Evolutionary conservation across 2,888 invertebrate genomes (phyloP).

Genomic region (Leptothorax acervorum): DNA sequence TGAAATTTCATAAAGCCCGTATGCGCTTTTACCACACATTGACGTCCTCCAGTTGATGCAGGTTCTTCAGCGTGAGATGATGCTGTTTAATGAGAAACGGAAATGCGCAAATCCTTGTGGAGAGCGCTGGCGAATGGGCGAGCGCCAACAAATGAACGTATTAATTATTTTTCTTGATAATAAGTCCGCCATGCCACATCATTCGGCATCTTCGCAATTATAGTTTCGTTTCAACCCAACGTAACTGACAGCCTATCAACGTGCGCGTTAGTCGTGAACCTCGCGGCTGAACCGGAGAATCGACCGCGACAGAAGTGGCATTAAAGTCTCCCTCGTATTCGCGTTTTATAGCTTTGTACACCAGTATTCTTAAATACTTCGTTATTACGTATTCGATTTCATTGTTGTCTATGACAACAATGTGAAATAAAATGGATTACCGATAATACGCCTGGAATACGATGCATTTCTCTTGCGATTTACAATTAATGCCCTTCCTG

Average conservation of each 20-base stretch:
- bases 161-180: conserved; percentile 50
- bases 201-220: conserved; percentile 44
- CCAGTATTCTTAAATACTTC: conserved; percentile 10
- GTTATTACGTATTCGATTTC: background rate
- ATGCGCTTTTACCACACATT: conserved; percentile 44
- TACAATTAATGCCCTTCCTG: background rate
- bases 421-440: background rate
- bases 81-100: conserved; percentile 46
- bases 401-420: background rate
- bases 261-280: conserved; percentile 2
- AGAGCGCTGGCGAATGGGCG: conserved; percentile 15
- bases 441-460: background rate
- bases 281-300: conserved; percentile 2
- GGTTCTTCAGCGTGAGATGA: conserved; percentile 19
- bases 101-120: conserved; percentile 30
- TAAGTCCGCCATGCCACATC: conserved; percentile 29
- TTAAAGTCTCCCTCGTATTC: conserved; percentile 37
- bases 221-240: conserved; percentile 29
- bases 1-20: conserved; percentile 58
- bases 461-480: background rate
- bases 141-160: conserved; percentile 47
- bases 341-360: conserved; percentile 18
- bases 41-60: conserved; percentile 16
- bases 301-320: conserved; percentile 26
- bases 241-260: conserved; percentile 25